phyloP scores from a whole-genome alignment of 2,888 invertebrate genomes.

The Cetonia aurata region DNA sequence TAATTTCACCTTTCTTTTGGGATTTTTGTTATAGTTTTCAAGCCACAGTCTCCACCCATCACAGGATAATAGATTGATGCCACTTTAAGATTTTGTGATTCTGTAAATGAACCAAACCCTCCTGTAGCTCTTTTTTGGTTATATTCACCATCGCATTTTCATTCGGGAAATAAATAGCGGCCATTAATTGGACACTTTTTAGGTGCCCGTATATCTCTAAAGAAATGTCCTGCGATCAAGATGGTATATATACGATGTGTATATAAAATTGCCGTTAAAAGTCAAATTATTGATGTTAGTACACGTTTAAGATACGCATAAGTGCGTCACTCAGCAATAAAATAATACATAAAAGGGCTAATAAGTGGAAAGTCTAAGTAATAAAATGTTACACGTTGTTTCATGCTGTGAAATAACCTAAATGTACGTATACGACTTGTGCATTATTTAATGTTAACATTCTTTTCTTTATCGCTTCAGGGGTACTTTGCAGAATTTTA shows the following conservation, averaged over 20 bases:
- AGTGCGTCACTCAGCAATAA: conserved; percentile 26
- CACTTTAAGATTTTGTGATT: no score
- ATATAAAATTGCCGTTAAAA: conserved; percentile 39
- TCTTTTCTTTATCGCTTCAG: background rate
- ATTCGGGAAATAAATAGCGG: conserved; percentile 15
- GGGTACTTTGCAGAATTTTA: no score
- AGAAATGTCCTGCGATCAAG: conserved; percentile 15
- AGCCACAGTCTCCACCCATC: no score
- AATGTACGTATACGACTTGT: conserved; percentile 21
- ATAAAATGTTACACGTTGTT: conserved; percentile 32
- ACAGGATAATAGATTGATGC: no score
- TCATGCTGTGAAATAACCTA: conserved; percentile 35
- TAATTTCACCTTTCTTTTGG: no score
- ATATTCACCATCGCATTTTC: background rate
- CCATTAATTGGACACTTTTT: conserved; percentile 38
- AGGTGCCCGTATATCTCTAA: conserved; percentile 35
- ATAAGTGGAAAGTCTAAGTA: conserved; percentile 37
- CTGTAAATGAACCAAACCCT: no score
- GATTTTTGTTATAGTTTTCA: no score
- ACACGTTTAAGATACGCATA: conserved; percentile 32
- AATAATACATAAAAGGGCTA: conserved; percentile 37
- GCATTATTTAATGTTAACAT: conserved; percentile 13
- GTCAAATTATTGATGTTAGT: conserved; percentile 38
- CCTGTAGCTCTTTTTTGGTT: background rate
- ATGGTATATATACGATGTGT: conserved; percentile 15